Evolutionary conservation across 92 coral and sea anemone genomes (phyloP).

Genomic region (Paramuricea clavata): DNA sequence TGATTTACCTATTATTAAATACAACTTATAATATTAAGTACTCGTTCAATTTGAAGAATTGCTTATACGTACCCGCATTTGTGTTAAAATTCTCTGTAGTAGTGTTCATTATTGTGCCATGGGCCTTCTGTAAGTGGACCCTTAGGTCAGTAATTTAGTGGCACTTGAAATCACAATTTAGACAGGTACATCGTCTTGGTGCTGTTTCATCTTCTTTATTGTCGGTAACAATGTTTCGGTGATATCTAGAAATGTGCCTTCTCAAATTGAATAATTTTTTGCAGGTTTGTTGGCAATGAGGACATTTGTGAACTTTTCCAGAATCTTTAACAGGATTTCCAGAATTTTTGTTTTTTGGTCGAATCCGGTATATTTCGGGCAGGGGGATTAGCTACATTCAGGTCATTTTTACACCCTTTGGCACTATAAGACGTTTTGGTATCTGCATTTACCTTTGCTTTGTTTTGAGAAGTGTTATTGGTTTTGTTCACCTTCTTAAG

Average conservation of each 20-base stretch:
- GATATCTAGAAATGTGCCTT: neutral
- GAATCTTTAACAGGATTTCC: neutral
- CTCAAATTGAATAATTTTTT: neutral
- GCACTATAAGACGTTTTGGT: neutral
- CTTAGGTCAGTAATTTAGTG: neutral
- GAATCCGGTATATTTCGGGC: neutral
- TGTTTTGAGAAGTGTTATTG: neutral
- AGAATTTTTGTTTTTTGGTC: neutral
- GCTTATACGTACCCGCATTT: constrained; percentile 4
- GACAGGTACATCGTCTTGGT: neutral
- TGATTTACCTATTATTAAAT: neutral
- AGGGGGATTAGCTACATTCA: neutral
- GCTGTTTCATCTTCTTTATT: neutral
- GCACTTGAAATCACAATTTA: neutral
- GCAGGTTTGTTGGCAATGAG: constrained; percentile 4
- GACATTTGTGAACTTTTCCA: neutral
- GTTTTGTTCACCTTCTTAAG: neutral
- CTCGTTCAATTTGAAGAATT: neutral
- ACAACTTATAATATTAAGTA: neutral
- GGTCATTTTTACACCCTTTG: neutral
- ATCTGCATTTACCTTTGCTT: neutral
- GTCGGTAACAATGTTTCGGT: neutral
- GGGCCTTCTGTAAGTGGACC: neutral
- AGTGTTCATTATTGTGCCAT: neutral
- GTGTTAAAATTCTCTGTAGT: constrained; percentile 5